These are phyloP conservation scores for Atta texana DNA, from an alignment of 1,140 invertebrate species.

Conservation along the genomic window DNA sequence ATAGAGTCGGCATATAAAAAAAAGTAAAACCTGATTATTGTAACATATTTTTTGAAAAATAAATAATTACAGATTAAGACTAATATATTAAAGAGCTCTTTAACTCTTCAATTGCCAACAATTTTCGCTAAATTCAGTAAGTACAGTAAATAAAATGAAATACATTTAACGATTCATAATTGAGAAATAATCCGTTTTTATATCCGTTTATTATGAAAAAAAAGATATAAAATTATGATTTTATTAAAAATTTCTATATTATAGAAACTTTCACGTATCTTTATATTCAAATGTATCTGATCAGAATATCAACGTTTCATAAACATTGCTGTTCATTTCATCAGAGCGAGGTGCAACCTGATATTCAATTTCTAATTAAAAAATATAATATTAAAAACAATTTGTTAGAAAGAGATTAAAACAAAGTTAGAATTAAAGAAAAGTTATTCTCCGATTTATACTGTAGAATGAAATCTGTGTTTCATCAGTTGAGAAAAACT, in stretches of 20 bases:
- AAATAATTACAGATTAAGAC: not conserved
- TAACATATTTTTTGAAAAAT: not conserved
- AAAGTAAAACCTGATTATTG: not conserved
- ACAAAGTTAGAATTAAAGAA: not conserved
- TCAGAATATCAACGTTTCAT: no score
- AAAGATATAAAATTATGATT: not conserved
- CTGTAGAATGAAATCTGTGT: not conserved
- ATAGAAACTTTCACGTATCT: no score
- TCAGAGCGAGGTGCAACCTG: no score
- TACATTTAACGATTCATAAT: not conserved
- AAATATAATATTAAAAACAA: not conserved
- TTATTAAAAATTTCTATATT: not conserved
- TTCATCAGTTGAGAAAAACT: not conserved
- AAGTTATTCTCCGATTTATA: not conserved
- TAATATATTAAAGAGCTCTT: not conserved
- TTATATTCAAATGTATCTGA: no score
- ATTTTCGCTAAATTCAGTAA: not conserved
- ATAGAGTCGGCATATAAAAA: not conserved
- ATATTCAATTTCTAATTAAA: not conserved
- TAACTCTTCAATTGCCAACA: not conserved
- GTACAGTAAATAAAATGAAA: not conserved
- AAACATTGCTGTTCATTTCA: no score
- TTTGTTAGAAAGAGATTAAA: not conserved
- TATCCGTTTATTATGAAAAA: not conserved
- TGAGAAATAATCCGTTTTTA: not conserved